Conservation (phyloP, 37 sponge, comb jelly and placozoan species). For the Dysidea cf. avara region DNA sequence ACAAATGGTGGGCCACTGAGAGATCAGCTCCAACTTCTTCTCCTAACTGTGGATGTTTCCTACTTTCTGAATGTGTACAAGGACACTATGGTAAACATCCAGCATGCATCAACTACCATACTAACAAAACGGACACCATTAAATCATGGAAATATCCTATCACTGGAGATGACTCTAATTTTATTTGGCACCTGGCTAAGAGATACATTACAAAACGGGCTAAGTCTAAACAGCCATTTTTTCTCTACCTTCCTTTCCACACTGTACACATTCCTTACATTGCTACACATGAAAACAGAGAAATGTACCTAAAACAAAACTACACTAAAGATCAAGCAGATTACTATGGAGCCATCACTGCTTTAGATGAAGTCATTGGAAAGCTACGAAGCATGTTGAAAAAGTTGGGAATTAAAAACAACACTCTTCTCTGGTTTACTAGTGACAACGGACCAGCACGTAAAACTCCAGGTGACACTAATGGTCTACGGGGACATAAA, state of each 20-base stretch:
- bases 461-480: conserved; percentile 41
- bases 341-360: conserved; percentile 70
- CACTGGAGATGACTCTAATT: conserved; percentile 55
- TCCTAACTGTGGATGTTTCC: conserved; percentile 62
- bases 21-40: conserved; percentile 52
- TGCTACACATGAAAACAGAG: conserved; percentile 36
- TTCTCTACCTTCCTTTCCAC: too few relatives aligned
- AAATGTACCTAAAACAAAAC: conserved; percentile 4
- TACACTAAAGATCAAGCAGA: conserved; percentile 42
- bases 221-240: too few relatives aligned
- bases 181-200: too few relatives aligned
- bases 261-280: conserved; percentile 56
- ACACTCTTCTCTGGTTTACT: conserved; percentile 68
- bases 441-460: conserved; percentile 63
- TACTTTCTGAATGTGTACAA: conserved; percentile 16
- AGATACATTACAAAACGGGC: too few relatives aligned
- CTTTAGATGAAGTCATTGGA: conserved; percentile 60
- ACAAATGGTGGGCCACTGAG: too few relatives aligned
- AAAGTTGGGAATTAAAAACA: conserved; percentile 39
- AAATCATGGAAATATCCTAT: conserved; percentile 20
- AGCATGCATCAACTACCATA: conserved; percentile 49
- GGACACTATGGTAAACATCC: conserved; percentile 47
- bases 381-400: conserved; percentile 23
- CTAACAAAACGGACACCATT: neutral
- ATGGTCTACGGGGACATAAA: conserved; percentile 48